phyloP scores from a whole-genome alignment of 1,140 invertebrate genomes.

The Drosophila burlai region DNA sequence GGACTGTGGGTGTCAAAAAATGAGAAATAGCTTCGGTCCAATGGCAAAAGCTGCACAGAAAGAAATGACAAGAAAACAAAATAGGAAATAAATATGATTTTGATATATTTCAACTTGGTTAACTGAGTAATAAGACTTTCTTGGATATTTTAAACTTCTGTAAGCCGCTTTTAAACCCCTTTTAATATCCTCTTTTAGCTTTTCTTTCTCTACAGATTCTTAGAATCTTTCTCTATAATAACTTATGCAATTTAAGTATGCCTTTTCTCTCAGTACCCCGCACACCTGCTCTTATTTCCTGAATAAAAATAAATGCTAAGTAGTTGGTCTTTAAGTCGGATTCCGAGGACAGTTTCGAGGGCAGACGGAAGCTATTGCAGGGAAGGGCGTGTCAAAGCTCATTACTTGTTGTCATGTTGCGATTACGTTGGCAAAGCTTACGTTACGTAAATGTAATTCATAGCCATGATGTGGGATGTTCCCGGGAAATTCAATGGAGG shows the following conservation, averaged over 20 bases:
- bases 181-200: background rate
- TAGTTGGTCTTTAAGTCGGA: constrained; percentile 48
- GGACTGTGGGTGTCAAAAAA: constrained; percentile 44
- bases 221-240: background rate
- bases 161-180: background rate
- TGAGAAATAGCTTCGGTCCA: constrained; percentile 40
- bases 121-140: too few relatives aligned
- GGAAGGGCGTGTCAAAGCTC: constrained; percentile 45
- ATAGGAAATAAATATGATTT: too few relatives aligned
- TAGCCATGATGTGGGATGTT: constrained; percentile 40
- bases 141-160: background rate
- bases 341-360: constrained; percentile 1
- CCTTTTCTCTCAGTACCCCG: constrained; percentile 13
- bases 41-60: constrained; percentile 17
- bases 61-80: background rate
- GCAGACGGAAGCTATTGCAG: background rate
- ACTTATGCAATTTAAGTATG: background rate
- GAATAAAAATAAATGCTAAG: constrained; percentile 54
- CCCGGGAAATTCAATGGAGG: constrained; percentile 10
- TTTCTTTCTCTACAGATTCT: background rate
- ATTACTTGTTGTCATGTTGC: constrained; percentile 73
- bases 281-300: constrained; percentile 25
- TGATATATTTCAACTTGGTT: background rate
- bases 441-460: constrained; percentile 73
- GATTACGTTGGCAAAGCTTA: constrained; percentile 67